Evolutionary conservation across 2,888 invertebrate genomes (phyloP).

Genomic region (Neuroscelio doddi): DNA sequence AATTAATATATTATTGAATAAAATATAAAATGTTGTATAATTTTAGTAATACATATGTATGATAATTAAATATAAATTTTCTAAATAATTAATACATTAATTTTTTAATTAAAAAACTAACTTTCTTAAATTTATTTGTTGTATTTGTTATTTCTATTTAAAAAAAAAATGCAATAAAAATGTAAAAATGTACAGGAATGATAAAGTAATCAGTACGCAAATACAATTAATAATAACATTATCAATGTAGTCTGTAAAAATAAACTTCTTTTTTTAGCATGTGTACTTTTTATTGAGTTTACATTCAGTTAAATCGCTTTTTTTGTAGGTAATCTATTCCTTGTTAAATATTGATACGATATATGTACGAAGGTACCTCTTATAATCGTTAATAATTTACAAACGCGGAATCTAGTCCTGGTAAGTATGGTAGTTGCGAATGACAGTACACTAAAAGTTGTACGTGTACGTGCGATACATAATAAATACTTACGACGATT

Average conservation of each 20-base stretch:
- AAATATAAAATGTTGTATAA: too few species aligned
- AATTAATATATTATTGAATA: too few species aligned
- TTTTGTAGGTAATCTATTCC: constrained; percentile 38
- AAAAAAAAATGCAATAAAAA: too few species aligned
- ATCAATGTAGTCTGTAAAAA: constrained; percentile 20
- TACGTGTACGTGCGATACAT: constrained; percentile 40
- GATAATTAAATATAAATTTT: too few species aligned
- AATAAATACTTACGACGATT: constrained; percentile 41
- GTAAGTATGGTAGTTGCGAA: constrained; percentile 45
- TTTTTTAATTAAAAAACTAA: too few species aligned
- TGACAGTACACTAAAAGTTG: constrained; percentile 41
- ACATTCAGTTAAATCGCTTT: constrained; percentile 30
- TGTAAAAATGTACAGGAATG: too few species aligned
- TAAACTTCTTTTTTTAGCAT: constrained; percentile 7
- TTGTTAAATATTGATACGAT: constrained; percentile 38
- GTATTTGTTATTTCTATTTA: too few species aligned
- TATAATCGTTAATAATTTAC: constrained; percentile 40
- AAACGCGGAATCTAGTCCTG: constrained; percentile 44
- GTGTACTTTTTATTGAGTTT: constrained; percentile 13
- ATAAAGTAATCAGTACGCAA: too few species aligned
- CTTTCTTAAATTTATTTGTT: too few species aligned
- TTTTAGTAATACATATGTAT: too few species aligned
- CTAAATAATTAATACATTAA: too few species aligned
- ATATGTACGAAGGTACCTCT: constrained; percentile 37
- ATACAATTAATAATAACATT: too few species aligned